Percentiles rank a stretch among this genome's conserved stretches.
Conservation (phyloP, 2,888 invertebrate genomes). For the Chalcis sispes region DNA sequence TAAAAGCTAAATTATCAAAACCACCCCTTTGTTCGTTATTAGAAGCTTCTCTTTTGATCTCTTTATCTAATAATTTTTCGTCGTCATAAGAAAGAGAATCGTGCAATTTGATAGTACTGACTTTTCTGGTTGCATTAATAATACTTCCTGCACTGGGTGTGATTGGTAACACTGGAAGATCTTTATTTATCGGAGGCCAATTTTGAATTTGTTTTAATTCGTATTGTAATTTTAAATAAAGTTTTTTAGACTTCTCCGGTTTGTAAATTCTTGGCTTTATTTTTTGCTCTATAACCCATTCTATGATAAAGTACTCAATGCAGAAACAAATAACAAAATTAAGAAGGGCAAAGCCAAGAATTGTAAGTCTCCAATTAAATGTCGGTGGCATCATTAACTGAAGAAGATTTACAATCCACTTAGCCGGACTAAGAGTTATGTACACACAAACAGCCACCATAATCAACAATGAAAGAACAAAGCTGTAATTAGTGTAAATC, state of each 20-base stretch:
- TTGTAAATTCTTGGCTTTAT: constrained; percentile 77
- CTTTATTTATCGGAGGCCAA: constrained; percentile 79
- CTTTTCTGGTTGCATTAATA: constrained; percentile 51
- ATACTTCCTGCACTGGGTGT: constrained; percentile 65
- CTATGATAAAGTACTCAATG: constrained; percentile 79
- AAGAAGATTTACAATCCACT: constrained; percentile 73
- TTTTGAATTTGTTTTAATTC: constrained; percentile 78
- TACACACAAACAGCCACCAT: constrained; percentile 77
- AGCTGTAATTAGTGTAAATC: constrained; percentile 80
- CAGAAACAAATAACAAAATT: constrained; percentile 79
- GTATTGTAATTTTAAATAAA: constrained; percentile 80
- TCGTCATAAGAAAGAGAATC: background rate
- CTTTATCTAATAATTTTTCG: background rate
- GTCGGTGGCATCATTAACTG: constrained; percentile 71
- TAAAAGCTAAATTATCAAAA: constrained; percentile 35
- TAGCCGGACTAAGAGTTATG: constrained; percentile 76
- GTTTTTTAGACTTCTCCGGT: constrained; percentile 79
- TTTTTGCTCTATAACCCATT: constrained; percentile 79
- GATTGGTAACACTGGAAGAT: constrained; percentile 63
- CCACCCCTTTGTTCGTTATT: background rate
- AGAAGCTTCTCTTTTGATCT: background rate
- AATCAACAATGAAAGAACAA: constrained; percentile 76
- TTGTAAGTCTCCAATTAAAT: constrained; percentile 74
- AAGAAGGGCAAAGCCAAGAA: constrained; percentile 70
- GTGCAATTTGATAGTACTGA: background rate